Evolutionary conservation across 2,888 invertebrate species (phyloP), one percentile per base, ranked within the genome.

Genomic region (Eudasyphora cyanicolor): DNA sequence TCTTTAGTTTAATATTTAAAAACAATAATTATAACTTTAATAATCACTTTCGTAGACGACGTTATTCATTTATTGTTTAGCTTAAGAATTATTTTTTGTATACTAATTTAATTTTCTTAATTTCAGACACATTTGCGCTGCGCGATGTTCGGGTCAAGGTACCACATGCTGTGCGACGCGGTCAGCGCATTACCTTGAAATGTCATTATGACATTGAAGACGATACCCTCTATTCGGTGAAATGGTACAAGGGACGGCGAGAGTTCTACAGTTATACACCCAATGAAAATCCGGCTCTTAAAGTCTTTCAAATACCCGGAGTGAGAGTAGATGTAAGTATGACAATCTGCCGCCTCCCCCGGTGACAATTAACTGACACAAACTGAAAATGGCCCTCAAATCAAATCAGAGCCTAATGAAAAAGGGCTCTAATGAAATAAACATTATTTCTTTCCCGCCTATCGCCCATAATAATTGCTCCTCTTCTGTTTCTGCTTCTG

Each of bases 221-320:
- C 7, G 95, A 94, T 35, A 95, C 94, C 1, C 93, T 97, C 54
- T 97, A 97, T 92, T 94, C 96, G 0, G 96, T 97, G 71, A 97
- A 97, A 92, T 97, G 97, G 97, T 97, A 97, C 91, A 93, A 96
- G 77, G 97, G 97, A 0, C 93, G 93, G 87, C 93, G 95, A 85
- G 97, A 97, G 92, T 97, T 97, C 93, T 97, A 96, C 92, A 93
- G 97, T 86, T 97, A 94, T 89, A 95, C 96, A 0, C 97, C 97
- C 0, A 94, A 94, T 87, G 96, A 96, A 86, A 92, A 92, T 8
- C 96, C 96, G 0, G 93, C 94, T 19, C 95, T 94, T 71, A 96
- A 96, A 90, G 94, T 94, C 27, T 97, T 97, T 91, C 94, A 94
- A 51, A 92, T 95, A 74, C 93, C 94, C 1, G 96, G 96, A 69